phyloP scores from a whole-genome alignment of 2,797 vertebrate species.

The Pangasius mekongensis region DNA sequence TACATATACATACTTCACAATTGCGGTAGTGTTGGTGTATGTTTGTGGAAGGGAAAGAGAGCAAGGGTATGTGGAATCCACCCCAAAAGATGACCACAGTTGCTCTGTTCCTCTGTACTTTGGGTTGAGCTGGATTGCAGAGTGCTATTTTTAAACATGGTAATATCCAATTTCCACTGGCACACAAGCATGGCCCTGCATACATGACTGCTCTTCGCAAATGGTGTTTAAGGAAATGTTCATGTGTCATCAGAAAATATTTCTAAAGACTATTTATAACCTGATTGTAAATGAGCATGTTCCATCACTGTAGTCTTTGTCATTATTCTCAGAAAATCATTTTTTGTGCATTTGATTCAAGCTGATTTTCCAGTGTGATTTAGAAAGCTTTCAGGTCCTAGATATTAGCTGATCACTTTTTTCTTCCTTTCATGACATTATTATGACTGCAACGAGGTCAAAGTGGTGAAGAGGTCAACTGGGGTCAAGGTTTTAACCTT shows the following conservation, averaged over 20 bases:
- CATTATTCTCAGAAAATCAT: not conserved
- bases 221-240: constrained; percentile 17
- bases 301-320: not conserved
- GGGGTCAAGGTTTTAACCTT: not conserved
- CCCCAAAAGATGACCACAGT: constrained; percentile 39
- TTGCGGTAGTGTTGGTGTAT: not conserved
- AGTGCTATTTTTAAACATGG: constrained; percentile 37
- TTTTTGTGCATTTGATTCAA: not conserved
- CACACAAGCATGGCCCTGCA: not conserved
- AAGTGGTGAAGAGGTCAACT: not conserved
- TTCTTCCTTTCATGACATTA: not conserved
- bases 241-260: constrained; percentile 1
- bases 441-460: not conserved
- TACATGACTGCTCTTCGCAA: not conserved
- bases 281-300: not conserved
- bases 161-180: constrained; percentile 7
- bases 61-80: constrained; percentile 21
- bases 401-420: not conserved
- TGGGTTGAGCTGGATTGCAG: constrained; percentile 41
- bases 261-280: not conserved
- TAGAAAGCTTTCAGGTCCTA: not conserved
- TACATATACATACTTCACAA: not conserved
- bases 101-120: constrained; percentile 43
- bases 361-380: not conserved
- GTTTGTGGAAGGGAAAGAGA: not conserved